Base-by-base conservation (phyloP, 2,888 invertebrate species). In the Neoitamus cyanurus region DNA sequence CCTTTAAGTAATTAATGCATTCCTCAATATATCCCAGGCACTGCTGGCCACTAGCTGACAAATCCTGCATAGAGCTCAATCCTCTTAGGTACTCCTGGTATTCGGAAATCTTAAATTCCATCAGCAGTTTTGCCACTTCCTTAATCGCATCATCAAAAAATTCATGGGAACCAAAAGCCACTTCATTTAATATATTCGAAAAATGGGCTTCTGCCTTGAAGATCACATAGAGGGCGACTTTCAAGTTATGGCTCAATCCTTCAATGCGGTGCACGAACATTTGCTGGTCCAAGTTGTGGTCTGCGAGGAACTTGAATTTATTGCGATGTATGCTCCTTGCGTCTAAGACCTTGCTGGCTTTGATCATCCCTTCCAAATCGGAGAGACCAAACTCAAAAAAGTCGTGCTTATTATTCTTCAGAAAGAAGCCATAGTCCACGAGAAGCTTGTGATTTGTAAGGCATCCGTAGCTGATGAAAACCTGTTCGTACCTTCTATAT, bases 381-480 rank as follows among this genome's bases (percentile, higher is more conserved):
- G 92, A 91, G 88, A 94, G 92, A 37, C 91, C 89, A 88, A 96
- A 93, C 82, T 92, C 91, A 80, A 96, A 93, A 89, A 91, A 93
- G 90, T 96, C 96, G 87, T 95, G 92, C 37, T 93, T 92, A 92
- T 97, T 97, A 5, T 91, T 89, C 0, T 94, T 93, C 86, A 95
- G 90, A 88, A 94, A 94, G 90, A 98, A 98, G 0, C 98, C 98
- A 92, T 98, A 98, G 88, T 98, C 97, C 0, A 95, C 92, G 37
- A 96, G 93, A n/a, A 98, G 92, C 90, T 95, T 96, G 0, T 94
- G 90, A 91, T 96, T 98, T 88, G 95, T 94, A 89, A 97, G 95
- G 48, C 94, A 92, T 0, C 98, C 98, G 89, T 98, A 98, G 88
- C 95, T 96, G 88, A 98, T 98, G 90, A 96, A 98, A 83, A 97